Evolutionary conservation across 2,888 invertebrate species (phyloP).

Genomic region (Syrphus vitripennis): DNA sequence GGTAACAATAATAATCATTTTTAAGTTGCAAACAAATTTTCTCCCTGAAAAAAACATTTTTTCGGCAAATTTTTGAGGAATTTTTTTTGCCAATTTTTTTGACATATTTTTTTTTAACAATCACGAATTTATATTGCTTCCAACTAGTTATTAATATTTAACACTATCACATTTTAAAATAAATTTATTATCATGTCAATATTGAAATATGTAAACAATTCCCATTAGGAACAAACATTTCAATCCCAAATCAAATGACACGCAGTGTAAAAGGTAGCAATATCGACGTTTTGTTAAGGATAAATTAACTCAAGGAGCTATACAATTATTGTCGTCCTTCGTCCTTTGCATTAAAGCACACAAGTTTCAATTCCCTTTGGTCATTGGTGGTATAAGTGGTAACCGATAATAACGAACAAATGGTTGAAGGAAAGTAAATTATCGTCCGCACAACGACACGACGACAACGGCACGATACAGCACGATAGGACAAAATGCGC

Average conservation of each 20-base stretch:
- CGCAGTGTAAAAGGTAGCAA: not conserved
- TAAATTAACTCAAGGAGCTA: slow-evolving; percentile 21
- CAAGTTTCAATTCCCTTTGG: slow-evolving; percentile 54
- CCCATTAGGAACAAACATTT: too few species aligned
- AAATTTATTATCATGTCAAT: too few species aligned
- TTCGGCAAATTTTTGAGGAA: too few species aligned
- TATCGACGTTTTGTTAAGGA: slow-evolving; percentile 55
- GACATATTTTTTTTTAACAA: too few species aligned
- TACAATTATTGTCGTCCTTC: slow-evolving; percentile 35
- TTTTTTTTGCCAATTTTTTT: too few species aligned
- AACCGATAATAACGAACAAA: slow-evolving; percentile 10
- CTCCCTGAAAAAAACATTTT: too few species aligned
- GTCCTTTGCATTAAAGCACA: slow-evolving; percentile 6
- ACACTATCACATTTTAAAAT: too few species aligned
- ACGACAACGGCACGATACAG: not conserved
- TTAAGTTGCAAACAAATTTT: too few species aligned
- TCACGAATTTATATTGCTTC: too few species aligned
- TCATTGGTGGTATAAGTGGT: not conserved
- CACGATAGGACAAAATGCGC: not conserved
- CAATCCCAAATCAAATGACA: not conserved
- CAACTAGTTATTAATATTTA: too few species aligned
- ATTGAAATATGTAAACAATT: too few species aligned
- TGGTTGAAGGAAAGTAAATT: slow-evolving; percentile 19
- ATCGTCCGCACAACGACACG: not conserved
- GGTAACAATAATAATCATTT: too few species aligned